A percentile compares a stretch with the other conserved stretches of the same genome.
These are phyloP conservation scores for Neogobius melanostomus DNA, from an alignment of 2,113 vertebrate species.

Conservation along the genomic window DNA sequence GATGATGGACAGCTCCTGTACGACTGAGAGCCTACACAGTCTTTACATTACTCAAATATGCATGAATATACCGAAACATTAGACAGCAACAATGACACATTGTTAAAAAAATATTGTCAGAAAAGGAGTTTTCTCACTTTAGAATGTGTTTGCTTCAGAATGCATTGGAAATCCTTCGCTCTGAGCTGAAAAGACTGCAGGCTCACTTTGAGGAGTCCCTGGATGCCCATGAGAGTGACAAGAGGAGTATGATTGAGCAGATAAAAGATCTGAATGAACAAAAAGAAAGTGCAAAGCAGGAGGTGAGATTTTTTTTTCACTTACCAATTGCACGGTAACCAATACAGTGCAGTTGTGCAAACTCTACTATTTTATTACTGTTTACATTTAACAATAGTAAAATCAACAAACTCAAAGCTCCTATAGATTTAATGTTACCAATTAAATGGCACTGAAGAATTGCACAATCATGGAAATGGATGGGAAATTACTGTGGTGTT, in stretches of 20 bases:
- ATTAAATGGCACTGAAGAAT: constrained; percentile 33
- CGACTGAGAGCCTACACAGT: too few relatives aligned
- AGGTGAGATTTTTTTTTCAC: constrained; percentile 51
- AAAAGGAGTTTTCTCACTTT: background rate
- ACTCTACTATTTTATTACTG: background rate
- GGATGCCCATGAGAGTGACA: constrained; percentile 59
- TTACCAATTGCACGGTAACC: too few relatives aligned
- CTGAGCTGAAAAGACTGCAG: constrained; percentile 68
- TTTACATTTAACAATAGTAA: background rate
- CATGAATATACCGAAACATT: too few relatives aligned
- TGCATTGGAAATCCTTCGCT: constrained; percentile 24
- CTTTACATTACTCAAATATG: too few relatives aligned
- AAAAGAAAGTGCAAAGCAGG: constrained; percentile 53
- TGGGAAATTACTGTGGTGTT: constrained; percentile 76
- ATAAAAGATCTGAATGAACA: constrained; percentile 67
- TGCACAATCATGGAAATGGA: constrained; percentile 42
- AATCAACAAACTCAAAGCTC: background rate
- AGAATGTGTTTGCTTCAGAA: constrained; percentile 54
- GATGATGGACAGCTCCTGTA: too few relatives aligned
- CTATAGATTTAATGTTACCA: constrained; percentile 19
- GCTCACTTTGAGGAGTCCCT: constrained; percentile 75
- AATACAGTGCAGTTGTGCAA: background rate
- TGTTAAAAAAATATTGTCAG: too few relatives aligned
- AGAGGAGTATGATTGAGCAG: constrained; percentile 61
- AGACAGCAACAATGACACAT: too few relatives aligned